Percentiles rank a stretch among this genome's conserved stretches.
Conservation (phyloP, 2,113 vertebrate species). For the Pachyramphus minor region DNA sequence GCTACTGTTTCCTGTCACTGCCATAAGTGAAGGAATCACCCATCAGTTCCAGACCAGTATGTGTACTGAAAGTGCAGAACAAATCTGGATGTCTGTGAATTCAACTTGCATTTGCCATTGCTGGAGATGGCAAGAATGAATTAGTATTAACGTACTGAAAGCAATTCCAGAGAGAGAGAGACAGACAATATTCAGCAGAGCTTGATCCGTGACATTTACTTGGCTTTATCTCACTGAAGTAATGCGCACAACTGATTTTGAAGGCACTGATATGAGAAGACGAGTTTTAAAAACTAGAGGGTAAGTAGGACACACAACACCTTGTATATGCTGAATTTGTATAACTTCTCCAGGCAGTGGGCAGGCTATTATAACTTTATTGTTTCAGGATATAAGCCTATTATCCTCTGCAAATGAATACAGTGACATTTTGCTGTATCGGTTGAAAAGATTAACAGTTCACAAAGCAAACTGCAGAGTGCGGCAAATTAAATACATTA, state of each 20-base stretch:
- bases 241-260: neutral
- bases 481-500: constrained; percentile 72
- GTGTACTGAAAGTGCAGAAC: neutral
- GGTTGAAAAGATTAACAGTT: constrained; percentile 76
- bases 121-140: neutral
- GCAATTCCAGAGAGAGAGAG: neutral
- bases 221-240: constrained; percentile 19
- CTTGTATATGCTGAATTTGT: constrained; percentile 41
- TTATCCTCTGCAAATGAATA: constrained; percentile 73
- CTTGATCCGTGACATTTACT: neutral
- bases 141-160: neutral
- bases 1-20: neutral
- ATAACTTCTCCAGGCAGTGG: constrained; percentile 41
- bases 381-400: constrained; percentile 76
- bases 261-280: neutral
- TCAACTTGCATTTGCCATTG: neutral
- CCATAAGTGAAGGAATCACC: neutral
- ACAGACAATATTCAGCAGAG: neutral
- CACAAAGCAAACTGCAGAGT: constrained; percentile 70
- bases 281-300: constrained; percentile 54
- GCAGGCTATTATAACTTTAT: constrained; percentile 73
- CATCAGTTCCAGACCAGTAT: neutral
- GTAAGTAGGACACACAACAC: constrained; percentile 29
- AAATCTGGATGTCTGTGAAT: neutral
- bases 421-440: constrained; percentile 74